Evolutionary conservation across 1,140 invertebrate genomes (phyloP), one percentile per base, ranked within the genome.

Genomic region (Lethrus apterus): DNA sequence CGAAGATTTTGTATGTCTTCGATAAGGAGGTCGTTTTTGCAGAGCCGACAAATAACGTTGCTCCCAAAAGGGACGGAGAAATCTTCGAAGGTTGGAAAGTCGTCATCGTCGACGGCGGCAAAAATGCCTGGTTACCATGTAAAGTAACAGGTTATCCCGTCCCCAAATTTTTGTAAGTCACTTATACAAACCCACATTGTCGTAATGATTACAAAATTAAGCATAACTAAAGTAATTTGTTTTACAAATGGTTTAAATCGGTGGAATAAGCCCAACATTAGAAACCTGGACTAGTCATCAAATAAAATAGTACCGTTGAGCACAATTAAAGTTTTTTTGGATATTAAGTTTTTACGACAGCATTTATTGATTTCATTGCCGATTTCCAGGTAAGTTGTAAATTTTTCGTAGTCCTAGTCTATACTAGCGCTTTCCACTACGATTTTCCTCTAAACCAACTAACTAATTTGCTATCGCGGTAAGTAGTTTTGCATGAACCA

Each of bases 81-180:
- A 70, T 74, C 62, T 81, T 80, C 58, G 76, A 79, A 58, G 79
- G 79, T 63, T 77, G 76, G 68, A 78, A 81, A 67, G 72, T 86
- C 49, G 66, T 82, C 49, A 75, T 75, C 60, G 75, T 83, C 40
- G 66, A 72, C 30, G 59, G 70, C 64, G 70, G 66, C 31, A 65
- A 67, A 47, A 65, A 67, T 48, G 73, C 75, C 57, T 82, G 80
- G 59, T 70, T 83, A 62, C 75, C 73, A 58, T 83, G 79, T 64
- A 78, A 79, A 65, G 75, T 81, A 42, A 75, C 79, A 55, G 79
- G 77, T 55, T 81, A 75, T 66, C 80, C 80, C 50, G 76, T 76
- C 46, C 81, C 82, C 54, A 63, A 76, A 59, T 82, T 75, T 70
- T 79, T 79, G 82, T 84, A 70, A 64, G 61, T 63, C 36, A 13